Evolutionary conservation across 2,888 invertebrate genomes (phyloP), one percentile per base, ranked within the genome.

Genomic region (Arenicola marina): DNA sequence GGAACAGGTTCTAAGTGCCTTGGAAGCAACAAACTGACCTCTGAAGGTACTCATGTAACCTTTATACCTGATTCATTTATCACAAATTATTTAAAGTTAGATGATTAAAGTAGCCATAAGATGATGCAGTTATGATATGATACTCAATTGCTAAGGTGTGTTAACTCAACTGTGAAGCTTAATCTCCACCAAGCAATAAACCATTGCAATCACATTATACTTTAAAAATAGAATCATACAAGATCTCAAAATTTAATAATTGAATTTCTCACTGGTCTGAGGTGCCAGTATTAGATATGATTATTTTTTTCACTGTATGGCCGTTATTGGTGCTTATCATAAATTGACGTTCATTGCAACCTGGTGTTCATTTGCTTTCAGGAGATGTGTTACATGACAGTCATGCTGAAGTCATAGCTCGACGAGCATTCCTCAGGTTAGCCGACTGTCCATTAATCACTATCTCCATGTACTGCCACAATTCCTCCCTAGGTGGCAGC

Each of bases 361-460:
- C 15, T 24, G 15, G 11, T 24, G 15, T 21, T 38, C 0, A n/a
- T 3, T 15, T 26, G 11, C 28, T n/a, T 46, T 15, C 18, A 79
- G 84, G 84, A 51, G 87, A 88, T 73, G 86, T 91, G 65, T 76
- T 97, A 18, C 92, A 92, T 79, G 96, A 97, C 82, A 92, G 92
- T 44, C 96, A 97, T 85, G 94, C 95, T 1, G 96, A 97, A 86
- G 87, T 95, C 29, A 84, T 95, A 56, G 90, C 93, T 4, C 87
- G 95, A 72, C 87, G 96, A 73, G 90, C 89, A 0, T 92, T 96
- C 76, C 73, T 94, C 28, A 84, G 91, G 64, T 95, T 91, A 79
- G 78, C 34, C 31, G 2, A 11, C 15, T 51, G 38, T 18, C 3
- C 33, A 32, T 48, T 48, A 7, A 48, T 21, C 7, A 11, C n/a